A percentile compares a stretch with the other conserved stretches of the same genome.
phyloP scores from a whole-genome alignment of 2,888 invertebrate species.

The Azorinus chamasolen region DNA sequence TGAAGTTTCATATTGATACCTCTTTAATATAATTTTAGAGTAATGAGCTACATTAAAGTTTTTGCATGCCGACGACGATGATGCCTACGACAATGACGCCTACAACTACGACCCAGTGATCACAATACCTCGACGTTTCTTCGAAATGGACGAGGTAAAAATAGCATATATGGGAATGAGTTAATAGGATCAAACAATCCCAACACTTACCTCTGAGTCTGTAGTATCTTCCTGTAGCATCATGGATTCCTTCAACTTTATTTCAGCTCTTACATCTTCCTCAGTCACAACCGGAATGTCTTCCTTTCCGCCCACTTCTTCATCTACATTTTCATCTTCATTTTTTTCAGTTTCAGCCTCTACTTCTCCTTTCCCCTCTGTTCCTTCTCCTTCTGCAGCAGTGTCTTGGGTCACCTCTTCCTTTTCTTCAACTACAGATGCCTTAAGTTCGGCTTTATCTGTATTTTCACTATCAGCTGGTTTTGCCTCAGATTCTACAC shows the following conservation, averaged over 20 bases:
- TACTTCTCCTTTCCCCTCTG: conserved; percentile 10
- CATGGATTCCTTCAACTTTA: conserved; percentile 41
- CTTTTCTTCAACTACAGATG: conserved; percentile 15
- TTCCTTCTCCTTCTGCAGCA: conserved; percentile 9
- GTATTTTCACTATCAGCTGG: conserved; percentile 16
- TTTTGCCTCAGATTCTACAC: conserved; percentile 9
- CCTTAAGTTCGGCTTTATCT: conserved; percentile 15
- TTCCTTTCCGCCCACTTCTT: conserved; percentile 8
- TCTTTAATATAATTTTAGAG: no score
- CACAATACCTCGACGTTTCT: no score
- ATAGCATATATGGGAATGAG: no score
- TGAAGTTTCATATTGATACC: no score
- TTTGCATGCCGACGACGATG: no score
- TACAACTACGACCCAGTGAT: no score
- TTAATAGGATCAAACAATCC: no score
- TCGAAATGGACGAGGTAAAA: no score
- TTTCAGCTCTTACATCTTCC: conserved; percentile 41
- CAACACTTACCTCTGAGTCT: conserved; percentile 53
- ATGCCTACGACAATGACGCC: no score
- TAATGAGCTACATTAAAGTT: no score
- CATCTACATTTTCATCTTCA: conserved; percentile 9
- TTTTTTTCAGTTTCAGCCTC: conserved; percentile 24
- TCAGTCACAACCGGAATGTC: conserved; percentile 28
- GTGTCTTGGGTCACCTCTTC: neutral
- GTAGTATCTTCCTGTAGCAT: conserved; percentile 58